Conservation (phyloP, 1,140 invertebrate species). For the Brachionus rotundiformis region DNA sequence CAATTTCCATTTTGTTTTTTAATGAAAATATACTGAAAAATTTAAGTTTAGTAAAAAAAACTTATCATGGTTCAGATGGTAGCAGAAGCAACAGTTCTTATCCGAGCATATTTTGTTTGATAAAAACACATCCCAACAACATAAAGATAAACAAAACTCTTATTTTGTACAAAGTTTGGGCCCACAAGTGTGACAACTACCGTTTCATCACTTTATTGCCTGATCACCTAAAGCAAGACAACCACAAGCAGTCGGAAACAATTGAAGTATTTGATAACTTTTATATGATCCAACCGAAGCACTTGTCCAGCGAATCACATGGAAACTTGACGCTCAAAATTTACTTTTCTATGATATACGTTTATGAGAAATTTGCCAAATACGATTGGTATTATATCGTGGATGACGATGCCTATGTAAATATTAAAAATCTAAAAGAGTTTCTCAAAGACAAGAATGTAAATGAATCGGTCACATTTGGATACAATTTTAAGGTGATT, state of each 20-base stretch:
- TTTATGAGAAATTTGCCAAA: conserved; percentile 66
- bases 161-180: not conserved
- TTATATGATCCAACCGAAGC: conserved; percentile 10
- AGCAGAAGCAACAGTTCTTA: not conserved
- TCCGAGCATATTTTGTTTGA: conserved; percentile 6
- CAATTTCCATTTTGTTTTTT: not conserved
- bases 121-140: conserved; percentile 15
- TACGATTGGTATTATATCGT: conserved; percentile 89
- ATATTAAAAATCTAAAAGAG: conserved; percentile 64
- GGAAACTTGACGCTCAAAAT: not conserved
- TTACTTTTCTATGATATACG: conserved; percentile 1
- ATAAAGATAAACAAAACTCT: conserved; percentile 28
- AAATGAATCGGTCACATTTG: conserved; percentile 53
- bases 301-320: not conserved
- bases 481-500: conserved; percentile 45
- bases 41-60: not conserved
- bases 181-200: not conserved
- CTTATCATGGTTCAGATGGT: not conserved
- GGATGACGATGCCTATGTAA: conserved; percentile 85
- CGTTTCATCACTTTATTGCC: not conserved
- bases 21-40: not conserved
- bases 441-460: conserved; percentile 56
- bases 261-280: conserved; percentile 3
- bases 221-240: not conserved
- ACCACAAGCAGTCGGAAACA: no score